Conservation (phyloP, 2,113 vertebrate species). For the Charina bottae region DNA sequence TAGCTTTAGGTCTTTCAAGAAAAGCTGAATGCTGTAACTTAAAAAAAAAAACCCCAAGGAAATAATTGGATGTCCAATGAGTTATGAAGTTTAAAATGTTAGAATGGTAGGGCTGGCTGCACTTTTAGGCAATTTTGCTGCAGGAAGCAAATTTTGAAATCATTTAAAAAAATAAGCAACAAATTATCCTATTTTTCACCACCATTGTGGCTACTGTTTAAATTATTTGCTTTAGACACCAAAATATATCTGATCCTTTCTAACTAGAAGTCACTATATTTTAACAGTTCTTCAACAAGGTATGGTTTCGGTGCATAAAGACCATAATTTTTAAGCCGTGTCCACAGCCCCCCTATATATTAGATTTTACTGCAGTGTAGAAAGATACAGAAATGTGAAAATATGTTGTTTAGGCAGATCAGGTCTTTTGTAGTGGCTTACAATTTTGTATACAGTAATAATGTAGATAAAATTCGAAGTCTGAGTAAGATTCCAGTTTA, state of each 20-base stretch:
- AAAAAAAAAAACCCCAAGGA: neutral
- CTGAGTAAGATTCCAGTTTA: conserved; percentile 7
- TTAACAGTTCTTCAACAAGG: neutral
- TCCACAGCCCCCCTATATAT: neutral
- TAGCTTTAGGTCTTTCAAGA: neutral
- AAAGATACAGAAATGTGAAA: neutral
- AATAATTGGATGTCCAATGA: neutral
- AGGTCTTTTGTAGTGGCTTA: neutral
- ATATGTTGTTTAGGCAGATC: neutral
- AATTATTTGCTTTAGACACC: neutral
- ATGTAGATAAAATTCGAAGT: neutral
- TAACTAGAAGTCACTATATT: neutral
- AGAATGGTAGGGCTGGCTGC: neutral
- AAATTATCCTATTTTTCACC: neutral
- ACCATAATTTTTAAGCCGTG: neutral
- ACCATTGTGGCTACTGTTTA: neutral
- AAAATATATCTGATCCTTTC: neutral
- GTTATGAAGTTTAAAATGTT: neutral
- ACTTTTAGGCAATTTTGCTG: neutral
- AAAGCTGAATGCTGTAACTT: neutral
- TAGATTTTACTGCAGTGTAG: neutral
- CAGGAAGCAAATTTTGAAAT: neutral
- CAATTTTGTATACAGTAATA: neutral
- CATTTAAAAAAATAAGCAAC: neutral
- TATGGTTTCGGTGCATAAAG: neutral